Conservation (phyloP, 1,140 invertebrate genomes). For the Marisa cornuarietis region DNA sequence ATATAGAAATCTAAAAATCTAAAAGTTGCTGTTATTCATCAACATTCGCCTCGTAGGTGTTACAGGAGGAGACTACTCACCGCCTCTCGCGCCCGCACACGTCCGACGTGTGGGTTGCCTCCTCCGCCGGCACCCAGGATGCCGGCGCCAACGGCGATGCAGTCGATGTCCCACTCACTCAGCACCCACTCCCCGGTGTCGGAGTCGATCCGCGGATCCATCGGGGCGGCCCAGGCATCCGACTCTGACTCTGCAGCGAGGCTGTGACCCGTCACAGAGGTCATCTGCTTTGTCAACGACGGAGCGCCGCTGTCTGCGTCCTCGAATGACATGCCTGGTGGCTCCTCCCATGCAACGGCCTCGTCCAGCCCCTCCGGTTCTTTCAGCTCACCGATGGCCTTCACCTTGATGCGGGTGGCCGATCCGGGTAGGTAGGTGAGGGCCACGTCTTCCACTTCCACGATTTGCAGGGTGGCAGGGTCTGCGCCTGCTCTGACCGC, state of each 20-base stretch:
- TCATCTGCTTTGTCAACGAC: slow-evolving; percentile 6
- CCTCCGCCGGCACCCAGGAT: slow-evolving; percentile 61
- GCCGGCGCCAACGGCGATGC: slow-evolving; percentile 55
- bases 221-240: slow-evolving; percentile 31
- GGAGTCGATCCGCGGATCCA: slow-evolving; percentile 20
- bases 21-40: too few relatives aligned
- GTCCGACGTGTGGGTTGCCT: slow-evolving; percentile 50
- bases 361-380: neutral
- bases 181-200: slow-evolving; percentile 54
- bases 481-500: slow-evolving; percentile 44
- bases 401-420: slow-evolving; percentile 43
- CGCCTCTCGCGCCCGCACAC: slow-evolving; percentile 37
- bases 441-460: slow-evolving; percentile 43
- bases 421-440: slow-evolving; percentile 54
- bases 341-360: neutral
- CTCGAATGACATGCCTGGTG: neutral
- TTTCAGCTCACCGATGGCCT: slow-evolving; percentile 8
- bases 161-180: slow-evolving; percentile 54
- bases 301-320: neutral
- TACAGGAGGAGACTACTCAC: neutral
- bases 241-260: neutral
- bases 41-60: too few relatives aligned
- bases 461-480: slow-evolving; percentile 34
- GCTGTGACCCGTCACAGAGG: slow-evolving; percentile 24
- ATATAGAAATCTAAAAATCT: too few relatives aligned